phyloP scores from a whole-genome alignment of 2,797 vertebrate species.

The Peromyscus eremicus region DNA sequence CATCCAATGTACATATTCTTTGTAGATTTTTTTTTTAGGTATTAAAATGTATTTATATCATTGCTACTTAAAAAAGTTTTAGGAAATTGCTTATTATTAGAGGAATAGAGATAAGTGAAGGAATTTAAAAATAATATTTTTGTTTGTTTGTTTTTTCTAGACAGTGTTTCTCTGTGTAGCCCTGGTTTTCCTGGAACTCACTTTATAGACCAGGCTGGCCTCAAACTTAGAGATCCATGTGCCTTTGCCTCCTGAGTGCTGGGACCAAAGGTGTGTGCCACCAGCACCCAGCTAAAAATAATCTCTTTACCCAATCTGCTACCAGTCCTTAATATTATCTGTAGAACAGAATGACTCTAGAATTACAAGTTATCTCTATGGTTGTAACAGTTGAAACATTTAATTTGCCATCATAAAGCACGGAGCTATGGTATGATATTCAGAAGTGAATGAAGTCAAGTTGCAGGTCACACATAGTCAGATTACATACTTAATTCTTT shows the following conservation, averaged over 20 bases:
- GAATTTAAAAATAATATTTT: conserved; percentile 59
- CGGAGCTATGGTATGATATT: accelerated
- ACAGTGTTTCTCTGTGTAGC: background rate
- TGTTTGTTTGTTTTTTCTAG: background rate
- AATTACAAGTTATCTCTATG: conserved; percentile 19
- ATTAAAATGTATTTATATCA: conserved; percentile 36
- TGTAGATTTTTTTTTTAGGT: conserved; percentile 39
- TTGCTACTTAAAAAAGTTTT: conserved; percentile 49
- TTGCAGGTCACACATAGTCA: background rate
- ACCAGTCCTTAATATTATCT: conserved; percentile 48
- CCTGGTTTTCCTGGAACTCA: background rate
- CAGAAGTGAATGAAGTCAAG: background rate
- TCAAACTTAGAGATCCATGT: background rate
- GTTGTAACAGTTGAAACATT: background rate
- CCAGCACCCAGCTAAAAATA: conserved; percentile 8
- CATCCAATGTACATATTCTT: background rate
- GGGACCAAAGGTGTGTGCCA: background rate
- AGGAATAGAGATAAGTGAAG: conserved; percentile 32
- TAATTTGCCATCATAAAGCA: background rate
- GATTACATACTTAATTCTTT: conserved; percentile 36
- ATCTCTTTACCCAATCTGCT: conserved; percentile 50
- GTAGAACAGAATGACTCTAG: background rate
- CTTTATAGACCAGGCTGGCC: background rate
- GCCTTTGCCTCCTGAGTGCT: background rate
- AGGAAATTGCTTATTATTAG: conserved; percentile 5